Evolutionary conservation across 2,797 vertebrate species (phyloP).

Genomic region (Hydrolagus colliei): DNA sequence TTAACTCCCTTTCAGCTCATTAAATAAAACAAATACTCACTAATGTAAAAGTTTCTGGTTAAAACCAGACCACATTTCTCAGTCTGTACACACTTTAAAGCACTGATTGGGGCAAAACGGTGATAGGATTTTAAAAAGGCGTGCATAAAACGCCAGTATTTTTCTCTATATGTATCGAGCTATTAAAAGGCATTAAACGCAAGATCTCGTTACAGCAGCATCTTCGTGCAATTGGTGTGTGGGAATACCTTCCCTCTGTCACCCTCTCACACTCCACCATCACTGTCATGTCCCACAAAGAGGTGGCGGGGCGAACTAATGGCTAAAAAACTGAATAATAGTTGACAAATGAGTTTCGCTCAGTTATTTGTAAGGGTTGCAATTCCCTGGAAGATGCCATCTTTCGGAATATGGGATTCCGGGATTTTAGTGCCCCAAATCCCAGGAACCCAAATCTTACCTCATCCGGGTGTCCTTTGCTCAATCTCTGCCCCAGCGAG

Average conservation of each 20-base stretch:
- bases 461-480: no score
- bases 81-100: slow-evolving; percentile 39
- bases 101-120: background rate
- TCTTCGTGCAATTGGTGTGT: background rate
- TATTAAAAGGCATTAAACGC: background rate
- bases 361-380: no score
- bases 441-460: no score
- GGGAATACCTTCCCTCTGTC: background rate
- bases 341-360: no score
- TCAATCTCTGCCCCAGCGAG: no score
- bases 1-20: slow-evolving; percentile 49
- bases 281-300: background rate
- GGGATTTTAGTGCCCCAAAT: no score
- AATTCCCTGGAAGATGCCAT: no score
- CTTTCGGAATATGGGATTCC: no score
- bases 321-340: no score
- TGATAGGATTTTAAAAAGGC: background rate
- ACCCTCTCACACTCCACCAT: background rate
- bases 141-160: background rate
- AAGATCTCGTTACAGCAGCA: background rate
- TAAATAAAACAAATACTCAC: slow-evolving; percentile 35
- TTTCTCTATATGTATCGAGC: background rate
- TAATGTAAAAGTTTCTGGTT: slow-evolving; percentile 39
- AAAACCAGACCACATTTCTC: slow-evolving; percentile 45
- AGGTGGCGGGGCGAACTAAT: background rate